Conservation (phyloP, 2,113 vertebrate species). For the Boulengeromyrus knoepffleri region DNA sequence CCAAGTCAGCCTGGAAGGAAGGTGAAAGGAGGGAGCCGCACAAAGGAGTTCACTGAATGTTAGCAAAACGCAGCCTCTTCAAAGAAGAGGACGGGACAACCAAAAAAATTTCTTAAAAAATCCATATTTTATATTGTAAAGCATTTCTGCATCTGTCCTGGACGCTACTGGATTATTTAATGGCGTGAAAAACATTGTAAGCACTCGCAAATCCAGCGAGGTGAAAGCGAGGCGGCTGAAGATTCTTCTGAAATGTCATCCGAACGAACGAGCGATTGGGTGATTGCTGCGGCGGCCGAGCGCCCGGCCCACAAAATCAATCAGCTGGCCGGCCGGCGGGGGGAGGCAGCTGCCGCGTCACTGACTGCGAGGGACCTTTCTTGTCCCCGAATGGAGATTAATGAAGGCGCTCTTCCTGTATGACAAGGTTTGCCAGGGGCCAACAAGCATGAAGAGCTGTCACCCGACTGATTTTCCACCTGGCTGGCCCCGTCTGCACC, state of each 20-base stretch:
- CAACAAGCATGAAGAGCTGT: constrained; percentile 15
- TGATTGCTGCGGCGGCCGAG: constrained; percentile 17
- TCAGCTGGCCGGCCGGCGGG: constrained; percentile 26
- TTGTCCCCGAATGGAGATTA: constrained; percentile 6
- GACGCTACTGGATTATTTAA: background rate
- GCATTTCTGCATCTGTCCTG: background rate
- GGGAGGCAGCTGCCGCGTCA: background rate
- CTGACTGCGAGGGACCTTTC: background rate
- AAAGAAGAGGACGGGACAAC: background rate
- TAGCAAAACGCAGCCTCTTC: constrained; percentile 31
- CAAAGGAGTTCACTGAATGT: background rate
- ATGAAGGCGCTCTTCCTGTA: background rate
- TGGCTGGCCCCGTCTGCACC: constrained; percentile 6
- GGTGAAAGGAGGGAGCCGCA: constrained; percentile 40
- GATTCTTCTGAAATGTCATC: background rate
- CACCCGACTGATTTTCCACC: constrained; percentile 5
- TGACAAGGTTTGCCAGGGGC: background rate
- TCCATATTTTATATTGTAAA: background rate
- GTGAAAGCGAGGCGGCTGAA: background rate
- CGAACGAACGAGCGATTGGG: background rate
- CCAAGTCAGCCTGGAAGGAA: constrained; percentile 51
- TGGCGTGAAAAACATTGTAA: background rate
- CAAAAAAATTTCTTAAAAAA: background rate
- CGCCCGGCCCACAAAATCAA: constrained; percentile 18
- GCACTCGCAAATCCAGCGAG: background rate